A percentile compares a stretch with the other conserved stretches of the same genome.
phyloP scores from a whole-genome alignment of 2,113 vertebrate species.

The Helogale parvula region DNA sequence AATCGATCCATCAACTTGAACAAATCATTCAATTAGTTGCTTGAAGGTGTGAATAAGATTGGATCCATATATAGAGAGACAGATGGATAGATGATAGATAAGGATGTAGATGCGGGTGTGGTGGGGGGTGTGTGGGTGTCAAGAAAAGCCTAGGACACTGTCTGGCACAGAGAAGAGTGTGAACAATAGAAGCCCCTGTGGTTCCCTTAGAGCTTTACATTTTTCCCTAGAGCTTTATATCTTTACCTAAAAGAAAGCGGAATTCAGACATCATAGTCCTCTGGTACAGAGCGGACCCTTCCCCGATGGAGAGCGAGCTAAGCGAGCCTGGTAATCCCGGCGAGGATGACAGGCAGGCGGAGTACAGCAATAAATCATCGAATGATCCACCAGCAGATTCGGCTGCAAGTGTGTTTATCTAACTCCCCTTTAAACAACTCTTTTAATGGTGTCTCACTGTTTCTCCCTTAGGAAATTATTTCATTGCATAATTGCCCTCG shows the following conservation, averaged over 20 bases:
- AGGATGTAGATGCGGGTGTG: neutral
- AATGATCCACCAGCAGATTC: neutral
- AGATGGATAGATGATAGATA: neutral
- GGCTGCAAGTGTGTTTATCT: conserved; percentile 33
- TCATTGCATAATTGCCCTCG: conserved; percentile 69
- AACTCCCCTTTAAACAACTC: conserved; percentile 60
- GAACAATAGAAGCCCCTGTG: accelerated
- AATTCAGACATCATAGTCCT: neutral
- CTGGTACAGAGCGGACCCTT: neutral
- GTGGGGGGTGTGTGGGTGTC: neutral
- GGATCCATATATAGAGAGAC: neutral
- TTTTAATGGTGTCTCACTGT: conserved; percentile 51
- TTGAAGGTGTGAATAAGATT: neutral
- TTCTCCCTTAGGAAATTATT: conserved; percentile 73
- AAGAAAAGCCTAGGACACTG: neutral
- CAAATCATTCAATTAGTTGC: neutral
- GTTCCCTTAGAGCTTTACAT: neutral
- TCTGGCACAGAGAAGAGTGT: neutral
- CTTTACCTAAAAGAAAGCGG: neutral
- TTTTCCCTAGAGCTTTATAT: neutral
- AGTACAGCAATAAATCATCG: conserved; percentile 34
- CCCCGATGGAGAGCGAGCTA: neutral
- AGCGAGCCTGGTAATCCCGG: neutral
- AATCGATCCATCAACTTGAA: neutral
- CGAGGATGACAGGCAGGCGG: neutral